Base-by-base conservation (phyloP, 2,888 invertebrate genomes). In the Protophormia terraenovae region DNA sequence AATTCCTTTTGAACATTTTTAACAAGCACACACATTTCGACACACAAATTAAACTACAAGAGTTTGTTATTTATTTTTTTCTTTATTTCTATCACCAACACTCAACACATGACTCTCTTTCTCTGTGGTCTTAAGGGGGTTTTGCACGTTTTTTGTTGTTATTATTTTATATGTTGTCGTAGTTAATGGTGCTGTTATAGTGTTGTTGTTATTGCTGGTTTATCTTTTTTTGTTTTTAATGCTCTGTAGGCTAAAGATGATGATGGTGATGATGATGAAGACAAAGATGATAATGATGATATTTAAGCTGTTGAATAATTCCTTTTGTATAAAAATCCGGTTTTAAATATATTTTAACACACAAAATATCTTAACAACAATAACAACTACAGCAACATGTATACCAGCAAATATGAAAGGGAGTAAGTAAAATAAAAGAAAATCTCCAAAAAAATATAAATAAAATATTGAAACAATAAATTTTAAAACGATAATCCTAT, bases 251-350 rank as follows among this genome's bases (percentile, higher is more conserved):
- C 41, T 50, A 19, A 19, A 27, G 27, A 67, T 58, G 67, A 45
- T 67, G 19, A 77, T 75, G 53, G 38, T 8, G 62, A 75, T 55
- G 55, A 67, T 75, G 50, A n/a, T 71, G 29, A 71, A 58, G 50
- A 19, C 35, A 73, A 67, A 58, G 62, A 66, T 73, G 10, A 73
- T 67, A 7, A 73, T 55, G 81, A 71, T 79, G 85, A 78, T 82
- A 78, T 85, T 79, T 82, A 76, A 86, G 60, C 83, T 83, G 83
- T 82, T 85, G 85, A 85, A 85, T 85, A 82, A 85, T 85, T 85
- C 82, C 75, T 79, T 85, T 85, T 64, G 64, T 45, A 76, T 38
- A 85, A n/a, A n/a, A 85, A 85, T 85, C 85, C 85, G 85, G 85
- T 85, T 85, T 84, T 85, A 66, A 60, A 50, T 10, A 41, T n/a